Conservation (phyloP, 2,113 vertebrate genomes). For the Choloepus hoffmanni region DNA sequence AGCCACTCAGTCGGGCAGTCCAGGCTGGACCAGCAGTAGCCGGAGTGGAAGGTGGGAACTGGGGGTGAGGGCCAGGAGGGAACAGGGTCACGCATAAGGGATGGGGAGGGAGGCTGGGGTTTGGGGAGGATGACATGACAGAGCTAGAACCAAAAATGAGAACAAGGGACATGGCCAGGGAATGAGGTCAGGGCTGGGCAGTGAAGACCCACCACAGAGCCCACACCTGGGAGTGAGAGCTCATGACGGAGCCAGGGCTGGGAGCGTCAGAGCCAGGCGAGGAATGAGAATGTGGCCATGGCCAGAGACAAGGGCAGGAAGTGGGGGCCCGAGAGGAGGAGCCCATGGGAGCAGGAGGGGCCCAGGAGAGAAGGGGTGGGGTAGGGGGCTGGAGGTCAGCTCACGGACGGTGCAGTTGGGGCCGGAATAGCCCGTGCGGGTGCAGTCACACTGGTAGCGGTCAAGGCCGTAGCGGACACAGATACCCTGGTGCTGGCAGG, state of each 20-base stretch:
- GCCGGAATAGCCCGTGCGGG: conserved; percentile 92
- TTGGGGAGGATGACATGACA: neutral
- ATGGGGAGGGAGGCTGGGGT: neutral
- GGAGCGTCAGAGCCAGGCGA: neutral
- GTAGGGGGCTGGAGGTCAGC: conserved; percentile 71
- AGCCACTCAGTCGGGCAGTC: neutral
- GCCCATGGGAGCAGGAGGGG: neutral
- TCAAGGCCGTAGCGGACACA: conserved; percentile 90
- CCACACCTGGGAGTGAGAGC: neutral
- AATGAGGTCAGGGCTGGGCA: neutral
- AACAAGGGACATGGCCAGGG: neutral
- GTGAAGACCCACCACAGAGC: neutral
- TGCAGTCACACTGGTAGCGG: conserved; percentile 95
- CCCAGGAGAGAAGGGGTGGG: neutral
- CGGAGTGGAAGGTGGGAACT: neutral
- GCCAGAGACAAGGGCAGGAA: neutral
- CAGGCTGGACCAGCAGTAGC: neutral
- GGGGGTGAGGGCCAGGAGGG: neutral
- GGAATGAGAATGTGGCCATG: neutral
- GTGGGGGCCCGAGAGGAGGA: neutral
- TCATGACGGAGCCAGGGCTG: neutral
- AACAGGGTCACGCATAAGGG: neutral
- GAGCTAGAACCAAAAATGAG: neutral
- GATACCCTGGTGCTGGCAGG: conserved; percentile 94
- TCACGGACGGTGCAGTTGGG: conserved; percentile 94